A percentile compares a stretch with the other conserved stretches of the same genome.
phyloP scores from a whole-genome alignment of 2,888 invertebrate genomes.

The Plebejus argus region DNA sequence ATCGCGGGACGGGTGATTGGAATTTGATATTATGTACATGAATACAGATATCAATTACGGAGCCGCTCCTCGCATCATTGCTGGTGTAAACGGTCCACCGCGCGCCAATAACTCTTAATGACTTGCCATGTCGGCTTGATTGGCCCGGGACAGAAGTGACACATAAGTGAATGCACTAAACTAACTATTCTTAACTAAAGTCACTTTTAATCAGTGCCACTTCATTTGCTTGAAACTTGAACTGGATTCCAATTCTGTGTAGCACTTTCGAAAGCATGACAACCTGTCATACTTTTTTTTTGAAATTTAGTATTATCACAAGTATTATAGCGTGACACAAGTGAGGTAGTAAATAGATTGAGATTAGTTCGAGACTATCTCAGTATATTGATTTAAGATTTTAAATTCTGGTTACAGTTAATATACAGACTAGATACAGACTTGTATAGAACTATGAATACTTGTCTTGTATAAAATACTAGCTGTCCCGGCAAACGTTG shows the following conservation, averaged over 20 bases:
- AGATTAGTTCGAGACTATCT: no score
- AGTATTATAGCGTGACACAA: no score
- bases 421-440: no score
- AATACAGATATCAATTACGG: slow-evolving; percentile 49
- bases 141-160: slow-evolving; percentile 50
- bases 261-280: not conserved
- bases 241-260: not conserved
- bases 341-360: no score
- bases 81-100: slow-evolving; percentile 49
- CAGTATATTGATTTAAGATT: no score
- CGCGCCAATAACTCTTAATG: slow-evolving; percentile 64
- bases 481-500: no score
- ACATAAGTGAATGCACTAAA: slow-evolving; percentile 58
- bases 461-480: no score
- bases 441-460: no score
- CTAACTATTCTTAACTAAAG: slow-evolving; percentile 41
- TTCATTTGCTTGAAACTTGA: not conserved
- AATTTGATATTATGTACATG: slow-evolving; percentile 34
- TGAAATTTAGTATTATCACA: not conserved
- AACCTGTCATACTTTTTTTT: no score
- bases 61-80: slow-evolving; percentile 57
- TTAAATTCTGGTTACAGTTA: no score
- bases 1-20: slow-evolving; percentile 28
- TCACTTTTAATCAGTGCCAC: slow-evolving; percentile 37
- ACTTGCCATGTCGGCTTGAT: slow-evolving; percentile 47